Conservation (phyloP, 1,140 invertebrate genomes). For the Cherax quadricarinatus region DNA sequence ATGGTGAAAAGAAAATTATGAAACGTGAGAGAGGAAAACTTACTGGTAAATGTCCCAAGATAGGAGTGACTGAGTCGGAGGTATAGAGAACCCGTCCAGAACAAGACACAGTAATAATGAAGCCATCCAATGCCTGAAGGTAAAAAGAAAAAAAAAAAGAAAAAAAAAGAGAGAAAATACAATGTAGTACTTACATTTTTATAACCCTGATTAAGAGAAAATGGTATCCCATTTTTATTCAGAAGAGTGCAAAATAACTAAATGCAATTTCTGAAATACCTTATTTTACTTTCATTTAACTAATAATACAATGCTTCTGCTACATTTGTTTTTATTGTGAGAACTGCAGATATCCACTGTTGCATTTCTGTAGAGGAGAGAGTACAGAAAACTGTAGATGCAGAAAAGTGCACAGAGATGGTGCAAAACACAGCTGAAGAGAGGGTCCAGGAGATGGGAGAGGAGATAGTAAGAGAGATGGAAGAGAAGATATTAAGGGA, state of each 20-base stretch:
- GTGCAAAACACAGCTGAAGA: background rate
- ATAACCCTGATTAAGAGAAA: no score
- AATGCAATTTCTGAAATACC: no score
- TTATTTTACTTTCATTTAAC: no score
- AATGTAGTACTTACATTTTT: no score
- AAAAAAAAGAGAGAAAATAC: background rate
- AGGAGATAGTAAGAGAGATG: background rate
- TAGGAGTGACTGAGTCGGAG: constrained; percentile 92
- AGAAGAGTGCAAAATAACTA: no score
- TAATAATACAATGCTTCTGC: no score
- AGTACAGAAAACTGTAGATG: background rate
- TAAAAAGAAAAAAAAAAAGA: background rate
- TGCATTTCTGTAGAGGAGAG: background rate
- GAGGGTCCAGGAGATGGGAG: background rate
- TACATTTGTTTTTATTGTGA: no score
- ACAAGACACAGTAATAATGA: constrained; percentile 93
- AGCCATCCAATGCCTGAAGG: constrained; percentile 86
- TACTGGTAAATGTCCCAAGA: constrained; percentile 88
- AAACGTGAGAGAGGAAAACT: constrained; percentile 2
- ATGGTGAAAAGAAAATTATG: no score
- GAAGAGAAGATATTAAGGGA: background rate
- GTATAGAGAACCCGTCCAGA: constrained; percentile 90
- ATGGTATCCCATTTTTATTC: no score
- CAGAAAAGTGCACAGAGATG: background rate
- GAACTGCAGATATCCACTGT: no score